phyloP scores from a whole-genome alignment of 2,888 invertebrate genomes.

The Nomada ferruginata region DNA sequence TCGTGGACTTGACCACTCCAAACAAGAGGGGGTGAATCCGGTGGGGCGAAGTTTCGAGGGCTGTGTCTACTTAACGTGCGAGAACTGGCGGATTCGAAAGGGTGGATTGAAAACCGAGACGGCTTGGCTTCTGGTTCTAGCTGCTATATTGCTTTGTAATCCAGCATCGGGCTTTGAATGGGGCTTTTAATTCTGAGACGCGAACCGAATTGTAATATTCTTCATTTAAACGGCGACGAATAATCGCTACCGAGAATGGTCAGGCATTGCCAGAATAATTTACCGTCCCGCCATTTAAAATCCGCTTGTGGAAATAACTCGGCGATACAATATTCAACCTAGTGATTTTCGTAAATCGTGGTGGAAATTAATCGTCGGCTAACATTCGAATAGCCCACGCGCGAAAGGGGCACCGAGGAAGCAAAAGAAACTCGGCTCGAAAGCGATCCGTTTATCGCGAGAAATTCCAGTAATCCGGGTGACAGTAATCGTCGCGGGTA shows the following conservation, averaged over 20 bases:
- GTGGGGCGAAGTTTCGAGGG: neutral
- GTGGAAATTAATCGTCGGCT: conserved; percentile 16
- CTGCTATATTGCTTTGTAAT: neutral
- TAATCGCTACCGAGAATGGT: neutral
- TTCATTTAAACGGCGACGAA: neutral
- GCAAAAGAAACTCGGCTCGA: neutral
- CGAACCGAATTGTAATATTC: neutral
- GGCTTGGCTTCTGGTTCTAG: neutral
- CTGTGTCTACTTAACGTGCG: neutral
- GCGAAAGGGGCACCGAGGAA: neutral
- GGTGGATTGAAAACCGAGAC: neutral
- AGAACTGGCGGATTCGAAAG: neutral
- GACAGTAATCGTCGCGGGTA: conserved; percentile 61
- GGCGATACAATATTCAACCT: conserved; percentile 7
- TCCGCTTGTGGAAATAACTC: neutral
- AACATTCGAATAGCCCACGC: conserved; percentile 8
- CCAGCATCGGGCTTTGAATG: neutral
- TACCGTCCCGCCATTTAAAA: conserved; percentile 8
- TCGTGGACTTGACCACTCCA: conserved; percentile 36
- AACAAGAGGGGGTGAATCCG: neutral
- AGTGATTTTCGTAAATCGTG: neutral
- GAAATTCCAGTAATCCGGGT: conserved; percentile 56
- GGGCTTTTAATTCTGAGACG: neutral
- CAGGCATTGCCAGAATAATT: too few species aligned
- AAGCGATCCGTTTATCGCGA: conserved; percentile 37